A percentile compares a stretch with the other conserved stretches of the same genome.
phyloP scores from a whole-genome alignment of 2,888 invertebrate species.

The Hypolimnas misippus region DNA sequence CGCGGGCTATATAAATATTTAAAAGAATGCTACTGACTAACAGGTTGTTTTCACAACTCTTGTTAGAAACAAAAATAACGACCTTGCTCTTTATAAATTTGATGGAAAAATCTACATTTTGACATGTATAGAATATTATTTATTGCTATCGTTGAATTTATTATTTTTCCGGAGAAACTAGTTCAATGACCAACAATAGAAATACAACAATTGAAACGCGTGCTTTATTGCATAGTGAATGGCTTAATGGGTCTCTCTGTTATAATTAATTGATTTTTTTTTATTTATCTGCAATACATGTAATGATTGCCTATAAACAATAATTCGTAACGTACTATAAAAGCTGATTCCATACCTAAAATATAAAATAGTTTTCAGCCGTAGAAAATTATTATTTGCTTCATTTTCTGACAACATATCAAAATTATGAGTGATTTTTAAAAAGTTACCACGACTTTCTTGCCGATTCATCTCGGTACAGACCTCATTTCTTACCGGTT shows the following conservation, averaged over 20 bases:
- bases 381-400: no score
- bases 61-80: slow-evolving; percentile 6
- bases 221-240: background rate
- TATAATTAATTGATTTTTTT: background rate
- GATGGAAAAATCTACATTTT: background rate
- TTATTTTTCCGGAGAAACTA: background rate
- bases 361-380: no score
- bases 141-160: background rate
- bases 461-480: no score
- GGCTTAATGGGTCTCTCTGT: background rate
- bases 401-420: no score
- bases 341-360: no score
- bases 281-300: background rate
- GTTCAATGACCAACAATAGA: background rate
- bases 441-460: no score
- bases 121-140: background rate
- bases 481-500: no score
- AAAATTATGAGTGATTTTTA: no score
- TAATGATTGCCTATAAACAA: background rate
- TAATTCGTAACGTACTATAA: background rate
- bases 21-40: slow-evolving; percentile 19
- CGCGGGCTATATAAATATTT: slow-evolving; percentile 26
- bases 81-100: background rate
- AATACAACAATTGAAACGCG: background rate
- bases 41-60: slow-evolving; percentile 12